Percentiles rank a stretch among this genome's conserved stretches.
phyloP scores from a whole-genome alignment of 2,888 invertebrate species.

The Beris chalybata region DNA sequence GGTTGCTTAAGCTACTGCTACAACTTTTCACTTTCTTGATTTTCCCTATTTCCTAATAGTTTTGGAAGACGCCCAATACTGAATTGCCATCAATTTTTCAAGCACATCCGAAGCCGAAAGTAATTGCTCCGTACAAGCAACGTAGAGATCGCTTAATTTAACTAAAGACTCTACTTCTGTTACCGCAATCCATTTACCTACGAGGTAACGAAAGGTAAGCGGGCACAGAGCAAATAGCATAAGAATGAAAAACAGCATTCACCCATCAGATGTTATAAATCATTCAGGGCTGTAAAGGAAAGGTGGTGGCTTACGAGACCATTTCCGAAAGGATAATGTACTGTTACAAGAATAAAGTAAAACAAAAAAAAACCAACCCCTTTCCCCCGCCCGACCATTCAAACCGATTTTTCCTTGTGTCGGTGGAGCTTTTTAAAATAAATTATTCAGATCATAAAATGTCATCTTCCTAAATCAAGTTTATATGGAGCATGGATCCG shows the following conservation, averaged over 20 bases:
- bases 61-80: no score
- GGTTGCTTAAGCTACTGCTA: no score
- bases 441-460: slow-evolving; percentile 39
- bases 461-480: slow-evolving; percentile 37
- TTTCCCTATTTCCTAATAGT: no score
- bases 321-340: background rate
- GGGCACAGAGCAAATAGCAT: slow-evolving; percentile 25
- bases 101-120: no score
- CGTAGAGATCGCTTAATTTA: slow-evolving; percentile 21
- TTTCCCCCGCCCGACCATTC: slow-evolving; percentile 24
- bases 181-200: slow-evolving; percentile 22
- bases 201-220: slow-evolving; percentile 9
- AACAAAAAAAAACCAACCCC: background rate
- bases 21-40: no score
- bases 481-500: slow-evolving; percentile 13
- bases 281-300: slow-evolving; percentile 13
- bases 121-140: background rate
- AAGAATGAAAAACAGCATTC: slow-evolving; percentile 10
- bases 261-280: slow-evolving; percentile 24
- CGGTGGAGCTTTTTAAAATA: slow-evolving; percentile 36
- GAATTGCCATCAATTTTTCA: no score
- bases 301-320: background rate
- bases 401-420: background rate
- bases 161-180: slow-evolving; percentile 11
- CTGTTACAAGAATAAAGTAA: background rate